Evolutionary conservation across 2,797 vertebrate species (phyloP).

Genomic region (Fistularia tabacaria): DNA sequence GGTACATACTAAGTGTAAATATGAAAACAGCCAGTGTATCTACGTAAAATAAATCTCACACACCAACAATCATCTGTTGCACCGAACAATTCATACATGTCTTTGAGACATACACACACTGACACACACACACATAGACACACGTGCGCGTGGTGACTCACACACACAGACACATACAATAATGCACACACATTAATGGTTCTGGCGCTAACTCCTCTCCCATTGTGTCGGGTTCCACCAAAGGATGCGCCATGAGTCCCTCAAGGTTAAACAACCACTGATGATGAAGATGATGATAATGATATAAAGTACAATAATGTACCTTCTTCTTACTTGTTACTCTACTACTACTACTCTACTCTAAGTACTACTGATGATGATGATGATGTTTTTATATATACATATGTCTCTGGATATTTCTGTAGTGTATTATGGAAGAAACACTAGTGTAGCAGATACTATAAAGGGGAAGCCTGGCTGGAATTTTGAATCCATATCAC

Average conservation of each 20-base stretch:
- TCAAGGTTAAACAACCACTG: constrained; percentile 51
- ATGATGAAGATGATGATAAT: constrained; percentile 59
- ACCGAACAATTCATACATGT: constrained; percentile 12
- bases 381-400: constrained; percentile 73
- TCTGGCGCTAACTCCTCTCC: constrained; percentile 53
- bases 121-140: constrained; percentile 22
- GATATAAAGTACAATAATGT: constrained; percentile 77
- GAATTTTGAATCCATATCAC: constrained; percentile 47
- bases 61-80: constrained; percentile 19
- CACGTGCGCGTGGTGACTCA: not conserved
- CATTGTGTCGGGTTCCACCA: constrained; percentile 55
- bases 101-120: constrained; percentile 10
- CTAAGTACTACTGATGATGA: constrained; percentile 76
- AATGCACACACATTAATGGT: constrained; percentile 32
- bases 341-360: constrained; percentile 79
- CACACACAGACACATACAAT: constrained; percentile 17
- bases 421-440: constrained; percentile 77
- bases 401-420: constrained; percentile 74
- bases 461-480: constrained; percentile 50
- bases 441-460: constrained; percentile 77
- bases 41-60: constrained; percentile 30
- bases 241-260: constrained; percentile 57
- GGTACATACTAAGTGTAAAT: constrained; percentile 51
- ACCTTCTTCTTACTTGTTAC: constrained; percentile 81
- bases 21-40: constrained; percentile 37